A percentile compares a stretch with the other conserved stretches of the same genome.
Evolutionary conservation across 2,888 invertebrate species (phyloP).

Genomic region (Hetaerina titia): DNA sequence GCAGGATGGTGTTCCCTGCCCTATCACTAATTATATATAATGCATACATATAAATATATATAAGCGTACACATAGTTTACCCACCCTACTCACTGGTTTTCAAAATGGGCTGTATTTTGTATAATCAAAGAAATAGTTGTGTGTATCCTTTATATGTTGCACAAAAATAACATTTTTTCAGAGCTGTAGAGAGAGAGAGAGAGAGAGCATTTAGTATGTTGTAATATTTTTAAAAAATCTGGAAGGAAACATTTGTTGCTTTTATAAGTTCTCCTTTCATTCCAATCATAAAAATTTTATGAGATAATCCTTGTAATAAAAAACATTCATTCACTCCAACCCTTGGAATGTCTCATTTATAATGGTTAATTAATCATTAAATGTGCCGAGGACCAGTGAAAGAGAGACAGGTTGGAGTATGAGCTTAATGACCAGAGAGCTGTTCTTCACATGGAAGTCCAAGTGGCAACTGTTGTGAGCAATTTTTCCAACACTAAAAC

Average conservation of each 20-base stretch:
- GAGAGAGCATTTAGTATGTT: conserved; percentile 63
- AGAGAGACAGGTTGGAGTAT: conserved; percentile 71
- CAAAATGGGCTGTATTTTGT: conserved; percentile 65
- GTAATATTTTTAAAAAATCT: conserved; percentile 62
- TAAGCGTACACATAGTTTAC: conserved; percentile 53
- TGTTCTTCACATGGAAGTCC: conserved; percentile 69
- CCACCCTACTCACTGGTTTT: conserved; percentile 62
- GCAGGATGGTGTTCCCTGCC: conserved; percentile 60
- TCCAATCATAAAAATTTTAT: conserved; percentile 64
- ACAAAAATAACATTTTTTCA: conserved; percentile 63
- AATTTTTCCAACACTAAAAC: conserved; percentile 69
- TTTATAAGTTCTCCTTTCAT: conserved; percentile 62
- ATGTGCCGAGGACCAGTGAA: conserved; percentile 78
- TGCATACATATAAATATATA: not conserved
- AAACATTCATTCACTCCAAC: conserved; percentile 66
- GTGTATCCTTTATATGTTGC: conserved; percentile 64
- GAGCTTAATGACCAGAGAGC: conserved; percentile 1
- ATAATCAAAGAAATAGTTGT: conserved; percentile 60
- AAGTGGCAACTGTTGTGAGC: conserved; percentile 72
- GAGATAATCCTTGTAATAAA: conserved; percentile 66
- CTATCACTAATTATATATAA: not conserved
- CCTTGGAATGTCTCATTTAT: conserved; percentile 61
- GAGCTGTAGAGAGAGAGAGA: conserved; percentile 50
- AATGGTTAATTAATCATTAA: conserved; percentile 28
- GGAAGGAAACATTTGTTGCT: conserved; percentile 66